Evolutionary conservation across 2,888 invertebrate genomes (phyloP).

Genomic region (Syritta pipiens): DNA sequence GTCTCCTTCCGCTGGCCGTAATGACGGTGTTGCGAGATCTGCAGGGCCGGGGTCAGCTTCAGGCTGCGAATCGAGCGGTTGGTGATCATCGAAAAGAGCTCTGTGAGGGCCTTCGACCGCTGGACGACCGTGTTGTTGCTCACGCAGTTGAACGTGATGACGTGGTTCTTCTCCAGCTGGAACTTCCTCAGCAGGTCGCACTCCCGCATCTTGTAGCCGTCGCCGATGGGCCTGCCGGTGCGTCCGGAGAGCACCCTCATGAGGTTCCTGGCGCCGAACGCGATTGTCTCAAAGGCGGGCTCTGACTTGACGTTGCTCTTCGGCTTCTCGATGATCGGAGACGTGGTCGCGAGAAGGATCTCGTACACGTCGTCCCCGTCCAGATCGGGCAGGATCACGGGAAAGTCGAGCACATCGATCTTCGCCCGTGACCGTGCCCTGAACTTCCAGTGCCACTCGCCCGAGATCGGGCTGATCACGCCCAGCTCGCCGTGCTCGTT

Average conservation of each 20-base stretch:
- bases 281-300: no score
- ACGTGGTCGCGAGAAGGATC: constrained; percentile 82
- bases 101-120: constrained; percentile 78
- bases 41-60: constrained; percentile 76
- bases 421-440: constrained; percentile 76
- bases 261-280: constrained; percentile 81
- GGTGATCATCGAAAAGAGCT: constrained; percentile 79
- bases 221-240: constrained; percentile 84
- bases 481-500: constrained; percentile 85
- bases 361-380: constrained; percentile 87
- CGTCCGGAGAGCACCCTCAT: constrained; percentile 86
- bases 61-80: constrained; percentile 76
- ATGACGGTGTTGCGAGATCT: constrained; percentile 80
- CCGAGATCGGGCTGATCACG: constrained; percentile 83
- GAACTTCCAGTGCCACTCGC: constrained; percentile 81
- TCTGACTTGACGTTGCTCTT: constrained; percentile 64
- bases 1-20: constrained; percentile 82
- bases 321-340: constrained; percentile 73
- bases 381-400: constrained; percentile 86
- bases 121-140: constrained; percentile 82
- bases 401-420: constrained; percentile 84
- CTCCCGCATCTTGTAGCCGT: constrained; percentile 82
- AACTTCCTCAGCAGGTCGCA: constrained; percentile 83
- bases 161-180: constrained; percentile 80
- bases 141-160: constrained; percentile 82